Evolutionary conservation across 2,113 vertebrate species (phyloP).

Genomic region (Chaetops frenatus): DNA sequence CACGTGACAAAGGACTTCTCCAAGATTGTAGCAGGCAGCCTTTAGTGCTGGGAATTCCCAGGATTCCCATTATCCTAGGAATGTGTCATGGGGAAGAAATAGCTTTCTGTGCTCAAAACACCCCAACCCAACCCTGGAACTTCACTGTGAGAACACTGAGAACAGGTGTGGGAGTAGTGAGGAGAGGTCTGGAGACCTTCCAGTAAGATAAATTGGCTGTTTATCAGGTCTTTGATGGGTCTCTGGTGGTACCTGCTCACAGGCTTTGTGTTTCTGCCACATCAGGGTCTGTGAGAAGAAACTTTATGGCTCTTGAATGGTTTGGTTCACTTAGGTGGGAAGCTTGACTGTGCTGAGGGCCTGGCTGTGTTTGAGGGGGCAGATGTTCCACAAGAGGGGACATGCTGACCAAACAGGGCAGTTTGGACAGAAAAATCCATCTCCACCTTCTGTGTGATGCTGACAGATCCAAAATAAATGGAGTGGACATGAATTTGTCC

Average conservation of each 20-base stretch:
- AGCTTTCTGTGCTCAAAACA: neutral
- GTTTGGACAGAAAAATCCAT: neutral
- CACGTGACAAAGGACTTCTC: rapidly evolving
- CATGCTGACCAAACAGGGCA: neutral
- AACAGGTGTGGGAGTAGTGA: neutral
- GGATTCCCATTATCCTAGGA: neutral
- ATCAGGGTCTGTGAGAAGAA: neutral
- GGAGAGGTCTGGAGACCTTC: neutral
- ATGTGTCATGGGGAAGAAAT: neutral
- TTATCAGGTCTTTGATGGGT: neutral
- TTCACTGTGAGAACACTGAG: neutral
- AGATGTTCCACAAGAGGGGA: neutral
- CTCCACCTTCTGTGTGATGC: neutral
- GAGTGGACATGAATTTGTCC: neutral
- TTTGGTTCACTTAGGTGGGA: neutral
- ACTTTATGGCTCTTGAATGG: neutral
- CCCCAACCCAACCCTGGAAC: neutral
- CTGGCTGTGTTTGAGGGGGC: neutral
- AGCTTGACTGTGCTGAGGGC: neutral
- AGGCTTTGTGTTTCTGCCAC: neutral
- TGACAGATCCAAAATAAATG: neutral
- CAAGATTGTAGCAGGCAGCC: neutral
- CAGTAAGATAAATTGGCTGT: neutral
- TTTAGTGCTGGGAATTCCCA: neutral
- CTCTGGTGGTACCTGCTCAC: neutral